Percentiles rank a stretch among this genome's conserved stretches.
Conservation (phyloP, 1,140 invertebrate species). For the Lordiphosa clarofinis region DNA sequence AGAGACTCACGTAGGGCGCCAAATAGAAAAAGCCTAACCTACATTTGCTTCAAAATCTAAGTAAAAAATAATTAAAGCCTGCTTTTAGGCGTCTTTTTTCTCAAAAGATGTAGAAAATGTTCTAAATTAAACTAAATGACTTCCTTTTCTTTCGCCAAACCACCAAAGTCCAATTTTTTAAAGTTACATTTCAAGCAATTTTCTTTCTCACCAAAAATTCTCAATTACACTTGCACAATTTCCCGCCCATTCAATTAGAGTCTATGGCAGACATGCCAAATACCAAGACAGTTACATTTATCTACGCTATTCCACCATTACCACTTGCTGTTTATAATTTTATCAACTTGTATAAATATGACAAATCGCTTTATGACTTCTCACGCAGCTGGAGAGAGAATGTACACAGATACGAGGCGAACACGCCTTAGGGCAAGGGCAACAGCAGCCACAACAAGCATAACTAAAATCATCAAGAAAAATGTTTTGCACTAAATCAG, state of each 20-base stretch:
- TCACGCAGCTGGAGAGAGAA: conserved; percentile 52
- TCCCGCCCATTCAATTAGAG: conserved; percentile 13
- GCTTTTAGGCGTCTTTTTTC: too few relatives aligned
- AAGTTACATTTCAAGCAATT: too few relatives aligned
- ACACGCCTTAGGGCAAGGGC: conserved; percentile 21
- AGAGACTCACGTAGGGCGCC: too few relatives aligned
- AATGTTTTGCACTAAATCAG: conserved; percentile 74
- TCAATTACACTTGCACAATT: conserved; percentile 26
- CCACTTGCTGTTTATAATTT: conserved; percentile 71
- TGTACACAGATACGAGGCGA: conserved; percentile 7
- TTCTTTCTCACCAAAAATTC: too few relatives aligned
- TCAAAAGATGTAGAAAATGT: too few relatives aligned
- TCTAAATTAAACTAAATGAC: too few relatives aligned
- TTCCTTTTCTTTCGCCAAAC: too few relatives aligned
- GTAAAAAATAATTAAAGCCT: too few relatives aligned
- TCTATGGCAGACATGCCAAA: conserved; percentile 5
- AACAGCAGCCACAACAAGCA: conserved; percentile 29
- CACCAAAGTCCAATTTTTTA: too few relatives aligned
- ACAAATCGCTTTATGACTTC: conserved; percentile 77
- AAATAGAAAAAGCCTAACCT: too few relatives aligned
- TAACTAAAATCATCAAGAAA: conserved; percentile 74
- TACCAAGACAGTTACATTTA: conserved; percentile 12
- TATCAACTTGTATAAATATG: conserved; percentile 78
- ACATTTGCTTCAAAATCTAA: too few relatives aligned
- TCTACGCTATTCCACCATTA: conserved; percentile 29